Evolutionary conservation across 1,140 invertebrate species (phyloP).

Genomic region (Ceratosolen fusciceps): DNA sequence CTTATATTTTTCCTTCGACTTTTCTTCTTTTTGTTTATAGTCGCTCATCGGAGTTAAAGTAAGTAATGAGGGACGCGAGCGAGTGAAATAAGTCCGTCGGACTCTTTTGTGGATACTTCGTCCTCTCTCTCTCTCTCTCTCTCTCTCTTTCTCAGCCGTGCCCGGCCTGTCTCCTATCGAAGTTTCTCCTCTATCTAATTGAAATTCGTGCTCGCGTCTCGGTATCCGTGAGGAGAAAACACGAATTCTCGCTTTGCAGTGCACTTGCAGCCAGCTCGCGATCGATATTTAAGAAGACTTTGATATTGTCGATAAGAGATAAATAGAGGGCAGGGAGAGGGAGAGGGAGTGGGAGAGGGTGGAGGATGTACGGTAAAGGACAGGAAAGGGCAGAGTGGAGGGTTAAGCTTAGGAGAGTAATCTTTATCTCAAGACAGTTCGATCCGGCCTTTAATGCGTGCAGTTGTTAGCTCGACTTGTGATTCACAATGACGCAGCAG

Average conservation of each 20-base stretch:
- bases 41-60: constrained; percentile 12
- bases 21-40: too few relatives aligned
- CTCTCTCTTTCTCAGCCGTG: constrained; percentile 2
- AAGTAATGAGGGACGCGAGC: constrained; percentile 23
- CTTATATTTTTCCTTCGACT: too few relatives aligned
- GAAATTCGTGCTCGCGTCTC: constrained; percentile 30
- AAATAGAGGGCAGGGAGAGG: neutral
- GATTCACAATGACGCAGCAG: constrained; percentile 54
- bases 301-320: constrained; percentile 23
- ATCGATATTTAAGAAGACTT: constrained; percentile 34
- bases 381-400: neutral
- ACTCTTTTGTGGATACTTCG: constrained; percentile 26
- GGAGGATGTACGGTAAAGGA: constrained; percentile 22
- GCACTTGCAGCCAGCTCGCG: neutral
- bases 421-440: constrained; percentile 64
- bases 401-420: constrained; percentile 57
- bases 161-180: neutral
- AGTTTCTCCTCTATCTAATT: constrained; percentile 35
- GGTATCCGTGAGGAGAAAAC: constrained; percentile 39
- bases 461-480: constrained; percentile 63
- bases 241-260: constrained; percentile 29
- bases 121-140: too few relatives aligned
- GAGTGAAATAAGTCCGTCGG: constrained; percentile 17
- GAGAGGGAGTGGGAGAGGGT: constrained; percentile 14
- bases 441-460: constrained; percentile 69